Conservation (phyloP, 2,888 invertebrate genomes). For the Chironomus riparius region DNA sequence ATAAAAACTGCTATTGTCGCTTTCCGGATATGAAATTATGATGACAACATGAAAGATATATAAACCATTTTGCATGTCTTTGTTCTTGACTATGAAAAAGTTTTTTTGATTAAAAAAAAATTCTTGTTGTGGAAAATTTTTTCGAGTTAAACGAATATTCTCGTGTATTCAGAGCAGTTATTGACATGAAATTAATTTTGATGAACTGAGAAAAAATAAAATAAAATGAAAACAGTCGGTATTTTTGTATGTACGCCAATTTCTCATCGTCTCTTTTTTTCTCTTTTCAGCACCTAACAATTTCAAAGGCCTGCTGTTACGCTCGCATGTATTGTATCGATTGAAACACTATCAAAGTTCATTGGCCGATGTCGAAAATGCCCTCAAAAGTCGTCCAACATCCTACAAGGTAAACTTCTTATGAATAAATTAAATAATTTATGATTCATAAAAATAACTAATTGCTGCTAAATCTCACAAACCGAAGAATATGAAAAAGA, state of each 20-base stretch:
- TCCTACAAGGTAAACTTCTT: slow-evolving; percentile 54
- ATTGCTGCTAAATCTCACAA: too few species aligned
- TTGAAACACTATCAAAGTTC: slow-evolving; percentile 54
- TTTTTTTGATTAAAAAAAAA: too few species aligned
- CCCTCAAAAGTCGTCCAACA: slow-evolving; percentile 51
- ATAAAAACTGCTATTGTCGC: not conserved
- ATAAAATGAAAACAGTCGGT: not conserved
- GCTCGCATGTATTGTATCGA: slow-evolving; percentile 53
- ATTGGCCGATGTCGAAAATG: slow-evolving; percentile 55
- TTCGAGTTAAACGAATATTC: not conserved
- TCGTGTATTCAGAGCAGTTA: not conserved
- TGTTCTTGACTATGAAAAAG: too few species aligned
- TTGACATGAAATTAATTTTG: not conserved
- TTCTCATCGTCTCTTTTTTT: slow-evolving; percentile 2
- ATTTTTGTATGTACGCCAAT: not conserved
- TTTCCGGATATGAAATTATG: not conserved
- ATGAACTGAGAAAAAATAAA: too few species aligned
- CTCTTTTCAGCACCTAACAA: slow-evolving; percentile 52
- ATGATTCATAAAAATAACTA: not conserved
- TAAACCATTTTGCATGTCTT: too few species aligned
- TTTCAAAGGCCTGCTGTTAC: slow-evolving; percentile 53
- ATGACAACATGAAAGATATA: not conserved
- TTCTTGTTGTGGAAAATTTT: not conserved
- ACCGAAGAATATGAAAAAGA: not conserved
- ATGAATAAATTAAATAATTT: too few species aligned